Percentiles rank a stretch among this genome's conserved stretches.
Evolutionary conservation across 2,888 invertebrate genomes (phyloP).

Genomic region (Ecliptopera silaceata): DNA sequence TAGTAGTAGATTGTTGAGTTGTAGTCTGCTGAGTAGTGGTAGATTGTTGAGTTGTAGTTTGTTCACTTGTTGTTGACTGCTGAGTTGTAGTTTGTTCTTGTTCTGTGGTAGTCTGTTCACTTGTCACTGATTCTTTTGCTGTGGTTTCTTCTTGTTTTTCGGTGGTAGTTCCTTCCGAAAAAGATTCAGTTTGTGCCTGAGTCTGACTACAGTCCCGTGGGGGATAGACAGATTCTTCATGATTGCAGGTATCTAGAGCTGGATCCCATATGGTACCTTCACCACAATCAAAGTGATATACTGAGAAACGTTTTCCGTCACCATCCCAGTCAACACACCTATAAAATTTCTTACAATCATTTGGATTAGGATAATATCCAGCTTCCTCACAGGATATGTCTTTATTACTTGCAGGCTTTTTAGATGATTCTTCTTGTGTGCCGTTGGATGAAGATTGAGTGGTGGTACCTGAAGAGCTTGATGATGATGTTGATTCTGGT

Average conservation of each 20-base stretch:
- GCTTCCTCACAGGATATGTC: slow-evolving; percentile 78
- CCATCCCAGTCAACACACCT: slow-evolving; percentile 85
- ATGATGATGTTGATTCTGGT: slow-evolving; percentile 32
- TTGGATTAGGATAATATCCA: slow-evolving; percentile 84
- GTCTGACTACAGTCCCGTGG: slow-evolving; percentile 67
- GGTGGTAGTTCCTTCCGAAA: slow-evolving; percentile 41
- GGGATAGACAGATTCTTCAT: slow-evolving; percentile 86
- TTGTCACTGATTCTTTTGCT: slow-evolving; percentile 34
- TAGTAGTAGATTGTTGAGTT: slow-evolving; percentile 36
- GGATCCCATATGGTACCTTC: slow-evolving; percentile 89
- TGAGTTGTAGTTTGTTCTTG: slow-evolving; percentile 39
- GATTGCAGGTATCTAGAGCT: slow-evolving; percentile 85
- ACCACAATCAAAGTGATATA: slow-evolving; percentile 86
- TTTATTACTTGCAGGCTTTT: slow-evolving; percentile 50
- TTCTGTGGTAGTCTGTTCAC: slow-evolving; percentile 34
- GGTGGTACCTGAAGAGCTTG: slow-evolving; percentile 45
- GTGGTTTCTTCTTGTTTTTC: slow-evolving; percentile 30
- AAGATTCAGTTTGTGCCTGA: slow-evolving; percentile 47
- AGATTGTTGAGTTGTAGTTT: slow-evolving; percentile 34
- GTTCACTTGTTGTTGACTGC: slow-evolving; percentile 32
- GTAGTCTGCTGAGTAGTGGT: slow-evolving; percentile 42
- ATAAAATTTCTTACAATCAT: slow-evolving; percentile 86
- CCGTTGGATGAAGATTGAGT: slow-evolving; percentile 48
- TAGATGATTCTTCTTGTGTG: slow-evolving; percentile 50
- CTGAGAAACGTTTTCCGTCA: slow-evolving; percentile 80